Evolutionary conservation across 2,888 invertebrate species (phyloP).

Genomic region (Drosophila neonasuta): DNA sequence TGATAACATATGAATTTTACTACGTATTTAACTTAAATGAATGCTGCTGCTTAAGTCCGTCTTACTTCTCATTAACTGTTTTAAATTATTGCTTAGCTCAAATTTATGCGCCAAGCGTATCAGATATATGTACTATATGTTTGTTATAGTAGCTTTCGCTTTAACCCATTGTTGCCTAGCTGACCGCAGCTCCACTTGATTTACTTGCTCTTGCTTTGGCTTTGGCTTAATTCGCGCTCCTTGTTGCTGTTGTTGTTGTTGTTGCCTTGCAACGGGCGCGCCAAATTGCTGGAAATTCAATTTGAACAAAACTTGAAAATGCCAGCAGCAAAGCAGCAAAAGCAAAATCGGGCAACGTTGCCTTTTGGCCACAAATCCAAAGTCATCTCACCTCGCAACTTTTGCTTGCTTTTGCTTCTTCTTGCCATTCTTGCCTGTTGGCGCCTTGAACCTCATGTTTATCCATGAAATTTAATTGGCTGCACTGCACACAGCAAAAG

Average conservation of each 20-base stretch:
- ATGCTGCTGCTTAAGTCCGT: no score
- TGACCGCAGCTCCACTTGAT: constrained; percentile 49
- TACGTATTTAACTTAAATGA: no score
- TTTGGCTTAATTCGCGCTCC: neutral
- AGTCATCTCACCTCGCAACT: constrained; percentile 46
- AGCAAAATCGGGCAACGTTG: constrained; percentile 17
- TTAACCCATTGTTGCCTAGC: constrained; percentile 27
- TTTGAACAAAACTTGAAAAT: constrained; percentile 63
- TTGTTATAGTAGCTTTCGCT: neutral
- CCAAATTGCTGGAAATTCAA: constrained; percentile 72
- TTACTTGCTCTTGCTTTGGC: constrained; percentile 29
- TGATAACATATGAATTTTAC: no score
- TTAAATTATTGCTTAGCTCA: no score
- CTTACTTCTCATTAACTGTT: no score
- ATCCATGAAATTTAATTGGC: constrained; percentile 74
- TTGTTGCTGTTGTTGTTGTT: constrained; percentile 43
- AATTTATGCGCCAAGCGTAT: no score
- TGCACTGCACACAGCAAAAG: constrained; percentile 56
- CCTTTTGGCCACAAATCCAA: constrained; percentile 53
- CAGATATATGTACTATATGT: neutral
- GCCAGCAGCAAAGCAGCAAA: constrained; percentile 47
- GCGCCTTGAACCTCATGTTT: constrained; percentile 65
- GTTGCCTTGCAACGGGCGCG: constrained; percentile 31
- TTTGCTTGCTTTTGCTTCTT: neutral
- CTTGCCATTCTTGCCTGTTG: constrained; percentile 3